Conservation (phyloP, 2,797 vertebrate species). For the Melanotaenia pygmaea region DNA sequence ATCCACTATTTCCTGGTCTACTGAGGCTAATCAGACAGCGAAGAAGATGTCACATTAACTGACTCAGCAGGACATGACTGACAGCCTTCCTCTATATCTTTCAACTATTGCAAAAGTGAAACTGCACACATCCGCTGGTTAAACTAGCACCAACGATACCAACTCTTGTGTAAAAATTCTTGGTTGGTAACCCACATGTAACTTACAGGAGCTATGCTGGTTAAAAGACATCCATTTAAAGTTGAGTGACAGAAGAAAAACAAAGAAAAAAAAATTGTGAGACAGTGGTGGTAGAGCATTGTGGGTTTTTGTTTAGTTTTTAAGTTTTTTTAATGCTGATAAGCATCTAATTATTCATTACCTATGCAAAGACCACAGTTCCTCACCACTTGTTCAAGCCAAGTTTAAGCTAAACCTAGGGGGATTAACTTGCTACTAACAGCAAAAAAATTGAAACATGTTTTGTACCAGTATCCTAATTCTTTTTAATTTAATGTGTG, state of each 20-base stretch:
- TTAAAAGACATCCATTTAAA: slow-evolving; percentile 19
- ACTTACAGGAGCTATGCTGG: slow-evolving; percentile 16
- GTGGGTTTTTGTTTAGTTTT: neutral
- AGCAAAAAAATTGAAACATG: neutral
- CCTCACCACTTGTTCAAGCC: slow-evolving; percentile 33
- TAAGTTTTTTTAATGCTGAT: slow-evolving; percentile 30
- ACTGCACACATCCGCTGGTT: slow-evolving; percentile 64
- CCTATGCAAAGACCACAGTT: slow-evolving; percentile 39
- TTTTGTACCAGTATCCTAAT: neutral
- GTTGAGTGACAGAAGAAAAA: slow-evolving; percentile 13
- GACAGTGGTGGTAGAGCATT: slow-evolving; percentile 6
- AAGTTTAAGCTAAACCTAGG: slow-evolving; percentile 3
- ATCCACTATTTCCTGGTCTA: slow-evolving; percentile 52
- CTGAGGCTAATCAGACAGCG: slow-evolving; percentile 44
- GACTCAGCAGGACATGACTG: slow-evolving; percentile 77
- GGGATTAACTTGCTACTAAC: slow-evolving; percentile 18
- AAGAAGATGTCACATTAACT: slow-evolving; percentile 67
- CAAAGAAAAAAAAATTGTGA: slow-evolving; percentile 1
- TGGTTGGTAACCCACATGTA: slow-evolving; percentile 33
- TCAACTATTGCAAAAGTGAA: slow-evolving; percentile 33
- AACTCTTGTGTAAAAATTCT: slow-evolving; percentile 6
- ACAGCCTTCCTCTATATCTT: slow-evolving; percentile 62
- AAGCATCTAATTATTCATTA: slow-evolving; percentile 42
- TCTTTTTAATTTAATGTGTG: neutral
- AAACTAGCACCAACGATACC: slow-evolving; percentile 8